phyloP scores from a whole-genome alignment of 2,797 vertebrate species.

The Echeneis naucrates region DNA sequence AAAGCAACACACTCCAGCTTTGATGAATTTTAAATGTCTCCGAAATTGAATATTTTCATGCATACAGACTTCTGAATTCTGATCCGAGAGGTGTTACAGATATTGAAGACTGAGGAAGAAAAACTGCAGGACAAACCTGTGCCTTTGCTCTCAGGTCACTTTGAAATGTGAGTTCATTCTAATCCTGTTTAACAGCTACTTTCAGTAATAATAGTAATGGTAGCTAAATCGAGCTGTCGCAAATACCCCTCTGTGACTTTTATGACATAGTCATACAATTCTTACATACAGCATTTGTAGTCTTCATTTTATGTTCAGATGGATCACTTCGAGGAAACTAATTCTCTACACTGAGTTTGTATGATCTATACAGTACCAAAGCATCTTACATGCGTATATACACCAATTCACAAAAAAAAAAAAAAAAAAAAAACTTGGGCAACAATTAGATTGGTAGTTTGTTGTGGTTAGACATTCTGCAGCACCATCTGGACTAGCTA shows the following conservation, averaged over 20 bases:
- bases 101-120: constrained; percentile 4
- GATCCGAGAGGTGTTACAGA: constrained; percentile 1
- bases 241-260: background rate
- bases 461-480: background rate
- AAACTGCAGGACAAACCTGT: background rate
- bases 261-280: background rate
- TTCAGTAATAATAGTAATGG: background rate
- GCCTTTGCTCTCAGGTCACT: background rate
- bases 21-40: background rate
- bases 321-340: background rate
- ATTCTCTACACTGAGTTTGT: background rate
- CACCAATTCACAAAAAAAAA: background rate
- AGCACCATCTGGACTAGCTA: background rate
- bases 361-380: background rate
- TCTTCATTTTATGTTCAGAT: background rate
- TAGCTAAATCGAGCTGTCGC: background rate
- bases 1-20: background rate
- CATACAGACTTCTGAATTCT: constrained; percentile 1
- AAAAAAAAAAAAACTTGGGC: too few species aligned
- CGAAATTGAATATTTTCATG: background rate
- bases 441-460: background rate
- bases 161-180: constrained; percentile 2
- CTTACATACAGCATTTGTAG: background rate
- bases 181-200: background rate
- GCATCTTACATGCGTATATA: background rate